Evolutionary conservation across 2,888 invertebrate genomes (phyloP), one percentile per base, ranked within the genome.

Genomic region (Lasioglossum vierecki): DNA sequence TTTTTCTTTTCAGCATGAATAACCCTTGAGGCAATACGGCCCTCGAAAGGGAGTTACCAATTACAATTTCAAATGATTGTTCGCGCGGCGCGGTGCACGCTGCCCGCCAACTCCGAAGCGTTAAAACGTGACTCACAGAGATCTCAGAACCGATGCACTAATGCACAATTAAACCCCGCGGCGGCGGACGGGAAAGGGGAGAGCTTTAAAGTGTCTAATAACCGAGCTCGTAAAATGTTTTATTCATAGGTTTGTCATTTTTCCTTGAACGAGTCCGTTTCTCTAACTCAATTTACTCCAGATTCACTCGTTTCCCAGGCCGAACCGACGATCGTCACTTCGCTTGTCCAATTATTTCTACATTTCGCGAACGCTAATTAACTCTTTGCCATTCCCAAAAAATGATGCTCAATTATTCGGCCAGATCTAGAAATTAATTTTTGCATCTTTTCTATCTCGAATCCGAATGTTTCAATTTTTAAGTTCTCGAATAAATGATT

Each of bases 91-190:
- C 53, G 63, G 35, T 26, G 26, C 13, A 41, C 84, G n/a, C 57
- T 44, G 75, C 49, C 73, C 53, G 53, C 66, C 75, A 15, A 53
- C 75, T 35, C 66, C 72, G 53, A 72, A 73, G 79, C 84, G 83
- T 83, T 68, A 78, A 83, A 84, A 77, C 78, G 78, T 84, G 84
- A 83, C 84, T 83, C 78, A 73, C 74, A 4, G 78, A 83, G 84
- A 78, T 83, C 84, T 75, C 70, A 70, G 84, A 79, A 84, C 78
- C 74, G 75, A 84, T 83, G 84, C 70, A 83, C 75, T 78, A 78
- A 84, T 79, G 84, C 70, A 63, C 78, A 83, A 84, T 83, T 83
- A 84, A 84, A 78, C 41, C 60, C 73, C 73, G 35, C 57, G 82
- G 53, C n/a, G 41, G 82, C 57, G 57, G 13, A 60, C 78, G 81